Percentiles rank a stretch among this genome's conserved stretches.
Evolutionary conservation across 2,888 invertebrate genomes (phyloP).

Genomic region (Carterocephalus palaemon): DNA sequence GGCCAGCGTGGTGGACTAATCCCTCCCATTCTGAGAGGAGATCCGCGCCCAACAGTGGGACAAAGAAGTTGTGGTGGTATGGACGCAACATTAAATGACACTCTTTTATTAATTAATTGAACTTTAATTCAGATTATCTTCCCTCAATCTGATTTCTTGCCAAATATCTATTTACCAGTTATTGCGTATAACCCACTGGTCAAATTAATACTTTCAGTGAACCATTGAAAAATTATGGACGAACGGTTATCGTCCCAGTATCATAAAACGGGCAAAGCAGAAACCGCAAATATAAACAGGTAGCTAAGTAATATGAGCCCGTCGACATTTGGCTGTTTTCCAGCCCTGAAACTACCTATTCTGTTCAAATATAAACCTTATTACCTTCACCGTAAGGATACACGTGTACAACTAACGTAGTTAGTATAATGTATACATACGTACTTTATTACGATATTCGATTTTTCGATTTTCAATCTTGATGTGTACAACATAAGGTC

Average conservation of each 20-base stretch:
- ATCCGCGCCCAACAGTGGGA: too few species aligned
- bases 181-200: not conserved
- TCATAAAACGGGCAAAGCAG: conserved; percentile 18
- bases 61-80: too few species aligned
- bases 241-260: conserved; percentile 15
- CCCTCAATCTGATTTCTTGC: too few species aligned
- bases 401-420: conserved; percentile 1
- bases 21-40: too few species aligned
- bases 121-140: too few species aligned
- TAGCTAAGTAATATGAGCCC: conserved; percentile 17
- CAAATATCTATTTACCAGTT: not conserved
- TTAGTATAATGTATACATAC: conserved; percentile 3
- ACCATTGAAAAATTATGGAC: conserved; percentile 12
- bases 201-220: conserved; percentile 12
- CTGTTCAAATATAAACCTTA: conserved; percentile 5
- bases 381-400: conserved; percentile 3
- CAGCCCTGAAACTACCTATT: conserved; percentile 11
- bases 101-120: too few species aligned
- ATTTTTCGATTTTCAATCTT: conserved; percentile 1
- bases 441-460: conserved; percentile 14
- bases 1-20: too few species aligned
- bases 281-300: conserved; percentile 26
- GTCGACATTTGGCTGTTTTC: conserved; percentile 22
- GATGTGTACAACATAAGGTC: not conserved
- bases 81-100: too few species aligned